Conservation (phyloP, 2,797 vertebrate species). For the Fundulus diaphanus region DNA sequence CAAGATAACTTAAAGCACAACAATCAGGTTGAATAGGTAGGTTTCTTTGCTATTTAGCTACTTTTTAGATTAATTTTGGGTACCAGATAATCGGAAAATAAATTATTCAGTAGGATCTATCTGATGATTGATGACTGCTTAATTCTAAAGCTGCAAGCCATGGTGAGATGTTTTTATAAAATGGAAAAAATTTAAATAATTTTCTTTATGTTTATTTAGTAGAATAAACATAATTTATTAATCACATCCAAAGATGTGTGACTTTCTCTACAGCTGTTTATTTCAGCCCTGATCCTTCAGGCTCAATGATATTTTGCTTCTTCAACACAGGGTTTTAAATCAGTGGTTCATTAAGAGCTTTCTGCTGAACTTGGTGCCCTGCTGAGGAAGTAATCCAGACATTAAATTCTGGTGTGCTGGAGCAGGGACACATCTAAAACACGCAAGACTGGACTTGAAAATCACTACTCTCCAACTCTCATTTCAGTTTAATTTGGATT, state of each 20-base stretch:
- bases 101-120: neutral
- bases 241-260: neutral
- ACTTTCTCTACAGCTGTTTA: neutral
- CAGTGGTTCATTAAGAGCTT: neutral
- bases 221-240: neutral
- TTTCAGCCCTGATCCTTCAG: neutral
- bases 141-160: neutral
- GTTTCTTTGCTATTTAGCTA: neutral
- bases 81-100: neutral
- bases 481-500: neutral
- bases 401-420: neutral
- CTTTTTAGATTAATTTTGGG: neutral
- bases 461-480: neutral
- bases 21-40: neutral
- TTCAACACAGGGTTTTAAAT: neutral
- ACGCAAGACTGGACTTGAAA: neutral
- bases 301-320: neutral
- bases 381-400: neutral
- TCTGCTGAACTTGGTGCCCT: neutral
- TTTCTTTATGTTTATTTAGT: neutral
- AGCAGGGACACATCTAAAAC: neutral
- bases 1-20: neutral
- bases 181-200: neutral
- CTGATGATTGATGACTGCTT: neutral
- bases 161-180: neutral